Evolutionary conservation across 2,888 invertebrate species (phyloP), one percentile per base, ranked within the genome.

Genomic region (Trissolcus japonicus): DNA sequence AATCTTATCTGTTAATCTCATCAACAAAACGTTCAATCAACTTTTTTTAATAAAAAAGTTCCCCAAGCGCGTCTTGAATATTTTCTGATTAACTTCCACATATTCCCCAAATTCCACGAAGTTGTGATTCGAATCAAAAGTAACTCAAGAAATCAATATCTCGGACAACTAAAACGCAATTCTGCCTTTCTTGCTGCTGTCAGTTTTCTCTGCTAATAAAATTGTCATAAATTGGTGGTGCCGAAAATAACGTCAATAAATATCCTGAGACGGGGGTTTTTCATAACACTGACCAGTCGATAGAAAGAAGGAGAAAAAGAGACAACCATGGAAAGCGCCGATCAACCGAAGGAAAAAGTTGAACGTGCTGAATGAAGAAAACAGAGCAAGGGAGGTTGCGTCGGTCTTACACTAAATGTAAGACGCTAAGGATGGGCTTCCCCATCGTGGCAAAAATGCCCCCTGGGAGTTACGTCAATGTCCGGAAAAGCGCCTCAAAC

Each of bases 401-500:
- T 56, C 72, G 57, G 59, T 75, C 76, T 81, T 81, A 80, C 76
- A 79, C 80, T 76, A 81, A 82, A 80, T 79, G 80, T 76, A 76
- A 80, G 83, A 79, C 79, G 66, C 51, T 29, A 63, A 81, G 80
- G 80, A 81, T 80, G 62, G 80, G 83, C 79, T 76, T 82, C 83
- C 82, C 83, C 80, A 82, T 79, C 82, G 83, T 82, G 83, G 84
- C 82, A 84, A 88, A 88, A 88, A 86, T 87, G 86, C 84, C 88
- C 84, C 86, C 79, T 82, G 88, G 86, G 88, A 87, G 83, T 83
- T 84, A 83, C 85, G 87, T 87, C 88, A 87, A 88, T 86, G 87
- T 87, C 84, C 85, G 79, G 80, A 69, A 82, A 81, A 80, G 63
- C 68, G 17, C 41, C 55, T 53, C 68, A 53, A 67, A 67, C 73